Percentiles rank a stretch among this genome's conserved stretches.
Conservation (phyloP, 1,140 invertebrate species). For the Drosophila parabipectinata region DNA sequence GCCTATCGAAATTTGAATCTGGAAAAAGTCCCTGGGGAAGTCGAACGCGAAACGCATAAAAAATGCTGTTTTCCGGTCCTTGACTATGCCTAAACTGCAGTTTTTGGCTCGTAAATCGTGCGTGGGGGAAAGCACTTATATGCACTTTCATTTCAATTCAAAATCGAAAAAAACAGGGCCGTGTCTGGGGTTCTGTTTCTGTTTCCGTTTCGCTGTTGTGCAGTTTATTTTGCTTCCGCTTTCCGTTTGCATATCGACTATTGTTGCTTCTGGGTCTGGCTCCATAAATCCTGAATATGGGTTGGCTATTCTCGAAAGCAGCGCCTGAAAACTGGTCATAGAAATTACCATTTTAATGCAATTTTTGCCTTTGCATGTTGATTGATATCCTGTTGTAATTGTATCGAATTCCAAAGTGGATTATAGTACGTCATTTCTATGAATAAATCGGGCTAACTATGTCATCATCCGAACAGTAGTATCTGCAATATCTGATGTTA, state of each 20-base stretch:
- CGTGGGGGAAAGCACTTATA: conserved; percentile 10
- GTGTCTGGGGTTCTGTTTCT: conserved; percentile 30
- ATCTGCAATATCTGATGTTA: not conserved
- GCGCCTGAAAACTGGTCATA: not conserved
- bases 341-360: conserved; percentile 45
- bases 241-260: conserved; percentile 11
- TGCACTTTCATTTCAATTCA: conserved; percentile 17
- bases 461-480: not conserved
- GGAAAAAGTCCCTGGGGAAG: not conserved
- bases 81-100: conserved; percentile 19
- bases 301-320: conserved; percentile 17
- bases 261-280: conserved; percentile 2
- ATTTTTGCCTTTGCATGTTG: conserved; percentile 24
- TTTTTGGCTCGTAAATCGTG: conserved; percentile 29
- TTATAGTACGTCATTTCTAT: conserved; percentile 22
- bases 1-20: conserved; percentile 26
- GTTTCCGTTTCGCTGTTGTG: conserved; percentile 31
- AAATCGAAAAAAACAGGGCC: conserved; percentile 14
- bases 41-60: conserved; percentile 1
- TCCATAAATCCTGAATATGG: conserved; percentile 25
- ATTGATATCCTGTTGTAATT: conserved; percentile 40
- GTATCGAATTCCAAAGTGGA: conserved; percentile 16
- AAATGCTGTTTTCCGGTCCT: conserved; percentile 15
- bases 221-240: conserved; percentile 46
- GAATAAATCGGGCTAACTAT: conserved; percentile 8